Evolutionary conservation across 1,140 invertebrate genomes (phyloP).

Genomic region (Asbolus verrucosus): DNA sequence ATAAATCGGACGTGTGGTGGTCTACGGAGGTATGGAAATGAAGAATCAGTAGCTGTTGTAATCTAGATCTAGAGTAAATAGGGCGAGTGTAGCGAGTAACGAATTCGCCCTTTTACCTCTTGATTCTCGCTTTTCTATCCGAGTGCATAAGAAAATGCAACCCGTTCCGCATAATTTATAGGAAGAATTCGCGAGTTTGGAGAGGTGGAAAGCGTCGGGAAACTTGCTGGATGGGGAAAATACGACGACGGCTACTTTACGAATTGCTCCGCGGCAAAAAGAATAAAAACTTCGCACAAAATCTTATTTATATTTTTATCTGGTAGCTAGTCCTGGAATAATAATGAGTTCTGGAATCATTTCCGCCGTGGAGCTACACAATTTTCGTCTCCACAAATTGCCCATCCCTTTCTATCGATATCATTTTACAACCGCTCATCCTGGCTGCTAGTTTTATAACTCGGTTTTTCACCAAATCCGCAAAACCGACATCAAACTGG

Average conservation of each 20-base stretch:
- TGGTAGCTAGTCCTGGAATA: slow-evolving; percentile 5
- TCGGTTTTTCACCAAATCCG: too few species aligned
- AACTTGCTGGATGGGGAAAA: slow-evolving; percentile 44
- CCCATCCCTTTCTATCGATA: too few species aligned
- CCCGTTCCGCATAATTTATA: slow-evolving; percentile 51
- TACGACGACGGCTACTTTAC: slow-evolving; percentile 48
- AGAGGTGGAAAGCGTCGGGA: slow-evolving; percentile 48
- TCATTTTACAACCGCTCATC: too few species aligned
- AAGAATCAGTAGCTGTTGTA: slow-evolving; percentile 60
- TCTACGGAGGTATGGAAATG: slow-evolving; percentile 60
- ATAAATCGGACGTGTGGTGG: slow-evolving; percentile 47
- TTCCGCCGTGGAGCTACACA: too few species aligned
- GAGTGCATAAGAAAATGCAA: slow-evolving; percentile 53
- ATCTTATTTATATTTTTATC: slow-evolving; percentile 45
- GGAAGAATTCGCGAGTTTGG: slow-evolving; percentile 44
- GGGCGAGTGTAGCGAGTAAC: too few species aligned
- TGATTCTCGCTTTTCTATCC: slow-evolving; percentile 50
- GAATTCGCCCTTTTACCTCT: slow-evolving; percentile 22
- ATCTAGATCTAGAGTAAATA: slow-evolving; percentile 56
- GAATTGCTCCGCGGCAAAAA: slow-evolving; percentile 49
- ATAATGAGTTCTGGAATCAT: too few species aligned
- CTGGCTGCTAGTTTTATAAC: too few species aligned
- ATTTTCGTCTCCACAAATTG: too few species aligned
- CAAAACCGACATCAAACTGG: too few species aligned
- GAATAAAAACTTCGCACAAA: slow-evolving; percentile 25